Evolutionary conservation across 2,113 vertebrate genomes (phyloP).

Genomic region (Ptychochromis oligacanthus): DNA sequence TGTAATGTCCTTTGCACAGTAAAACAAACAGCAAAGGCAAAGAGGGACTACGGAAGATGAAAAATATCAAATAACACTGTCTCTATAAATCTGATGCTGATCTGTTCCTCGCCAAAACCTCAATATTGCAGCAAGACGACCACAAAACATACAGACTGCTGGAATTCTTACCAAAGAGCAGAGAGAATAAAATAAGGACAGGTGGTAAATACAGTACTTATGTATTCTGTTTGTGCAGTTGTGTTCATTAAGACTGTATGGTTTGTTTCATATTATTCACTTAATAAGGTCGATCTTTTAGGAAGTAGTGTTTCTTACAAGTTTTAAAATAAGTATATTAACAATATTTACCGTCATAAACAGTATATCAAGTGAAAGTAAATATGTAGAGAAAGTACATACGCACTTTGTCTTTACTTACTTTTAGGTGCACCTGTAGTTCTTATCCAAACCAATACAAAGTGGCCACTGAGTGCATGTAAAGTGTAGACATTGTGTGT

Average conservation of each 20-base stretch:
- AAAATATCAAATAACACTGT: slow-evolving; percentile 5
- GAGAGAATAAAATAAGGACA: neutral
- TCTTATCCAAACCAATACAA: neutral
- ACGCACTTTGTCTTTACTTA: too few relatives aligned
- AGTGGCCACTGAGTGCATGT: neutral
- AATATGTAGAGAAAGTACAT: too few relatives aligned
- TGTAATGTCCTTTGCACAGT: slow-evolving; percentile 8
- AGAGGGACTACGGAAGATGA: slow-evolving; percentile 1
- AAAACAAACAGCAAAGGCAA: neutral
- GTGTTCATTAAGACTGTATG: too few relatives aligned
- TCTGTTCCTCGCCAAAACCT: neutral
- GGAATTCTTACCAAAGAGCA: neutral
- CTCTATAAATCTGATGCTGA: slow-evolving; percentile 2
- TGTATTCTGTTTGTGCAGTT: too few relatives aligned
- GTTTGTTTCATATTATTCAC: neutral
- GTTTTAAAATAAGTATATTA: neutral
- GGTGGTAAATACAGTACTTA: neutral
- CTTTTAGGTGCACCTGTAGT: neutral
- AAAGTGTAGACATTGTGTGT: neutral
- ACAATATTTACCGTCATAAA: neutral
- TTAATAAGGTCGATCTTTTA: neutral
- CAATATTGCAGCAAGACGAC: slow-evolving; percentile 12
- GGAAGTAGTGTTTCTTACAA: neutral
- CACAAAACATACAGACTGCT: neutral
- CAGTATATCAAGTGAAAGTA: neutral